Conservation (phyloP, 2,888 invertebrate genomes). For the Limnephilus marmoratus region DNA sequence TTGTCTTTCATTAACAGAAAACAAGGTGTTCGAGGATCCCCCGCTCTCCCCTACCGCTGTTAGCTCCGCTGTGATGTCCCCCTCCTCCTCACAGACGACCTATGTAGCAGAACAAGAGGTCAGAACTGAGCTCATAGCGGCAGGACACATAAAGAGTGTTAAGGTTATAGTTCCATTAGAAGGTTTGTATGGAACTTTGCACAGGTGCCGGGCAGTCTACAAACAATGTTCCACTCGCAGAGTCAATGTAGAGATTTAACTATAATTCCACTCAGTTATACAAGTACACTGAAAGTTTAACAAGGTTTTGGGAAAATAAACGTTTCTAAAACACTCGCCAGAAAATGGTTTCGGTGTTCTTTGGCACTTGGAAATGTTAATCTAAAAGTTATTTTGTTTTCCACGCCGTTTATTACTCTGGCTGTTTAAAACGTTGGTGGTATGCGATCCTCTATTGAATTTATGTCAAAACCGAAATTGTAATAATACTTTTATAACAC, state of each 20-base stretch:
- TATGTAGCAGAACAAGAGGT: not conserved
- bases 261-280: conserved; percentile 15
- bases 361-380: conserved; percentile 14
- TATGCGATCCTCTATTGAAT: not conserved
- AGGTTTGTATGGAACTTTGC: not conserved
- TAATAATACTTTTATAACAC: no score
- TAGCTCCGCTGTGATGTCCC: not conserved
- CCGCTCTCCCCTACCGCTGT: not conserved
- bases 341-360: conserved; percentile 14
- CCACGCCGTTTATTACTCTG: not conserved
- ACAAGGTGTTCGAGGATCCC: no score
- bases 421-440: not conserved
- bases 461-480: not conserved
- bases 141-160: not conserved
- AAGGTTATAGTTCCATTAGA: not conserved
- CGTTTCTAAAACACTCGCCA: not conserved
- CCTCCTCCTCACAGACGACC: not conserved
- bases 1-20: no score
- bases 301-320: conserved; percentile 24
- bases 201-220: conserved; percentile 26
- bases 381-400: not conserved
- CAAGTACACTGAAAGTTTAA: conserved; percentile 6
- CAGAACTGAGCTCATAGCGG: not conserved
- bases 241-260: conserved; percentile 27
- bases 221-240: conserved; percentile 12